Base-by-base conservation (phyloP, 1,140 invertebrate species). In the Caenorhabditis latens region DNA sequence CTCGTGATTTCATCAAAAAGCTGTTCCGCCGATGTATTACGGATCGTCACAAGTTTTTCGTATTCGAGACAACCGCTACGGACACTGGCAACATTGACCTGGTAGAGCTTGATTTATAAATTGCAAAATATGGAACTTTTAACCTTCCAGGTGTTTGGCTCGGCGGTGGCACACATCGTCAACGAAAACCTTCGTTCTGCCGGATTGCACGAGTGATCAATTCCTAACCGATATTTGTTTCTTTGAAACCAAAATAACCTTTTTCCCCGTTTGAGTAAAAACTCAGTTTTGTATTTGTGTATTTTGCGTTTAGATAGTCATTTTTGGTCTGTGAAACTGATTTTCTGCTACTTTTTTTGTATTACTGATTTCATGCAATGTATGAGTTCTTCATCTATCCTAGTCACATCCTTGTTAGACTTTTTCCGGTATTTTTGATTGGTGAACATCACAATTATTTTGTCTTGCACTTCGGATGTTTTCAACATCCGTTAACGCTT, bases 81-180 rank as follows among this genome's bases (percentile, higher is more conserved):
- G 86, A 89, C 53, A 89, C 89, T 42, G 57, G 84, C 6, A 88
- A 88, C 55, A 88, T 89, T 79, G 89, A 89, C 58, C 67, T 86
- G 83, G 87, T 88, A 61, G 21, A 5, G 19, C 0, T 16, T 82
- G 2, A 83, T 19, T 6, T 11, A 21, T 5, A 32, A 21, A 24
- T 8, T 32, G 4, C 7, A 63, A n/a, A 63, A 63, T 63, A 11
- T 7, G 3, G 8, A 21, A 32, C 32, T 32, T 32, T 11, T 71
- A 6, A 53, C 1, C 16, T 87, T 82, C 2, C 11, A 84, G 87
- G 87, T 89, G 5, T 89, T 89, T 65, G 87, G 61, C 19, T 89
- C 89, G 5, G 89, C 89, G 4, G 84, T 89, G 43, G 71, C 89
- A 24, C 89, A 89, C 75, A 89, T 89, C 3, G 87, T 89, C n/a